A percentile compares a stretch with the other conserved stretches of the same genome.
Conservation (phyloP, 2,888 invertebrate species). For the Shargacucullia verbasci region DNA sequence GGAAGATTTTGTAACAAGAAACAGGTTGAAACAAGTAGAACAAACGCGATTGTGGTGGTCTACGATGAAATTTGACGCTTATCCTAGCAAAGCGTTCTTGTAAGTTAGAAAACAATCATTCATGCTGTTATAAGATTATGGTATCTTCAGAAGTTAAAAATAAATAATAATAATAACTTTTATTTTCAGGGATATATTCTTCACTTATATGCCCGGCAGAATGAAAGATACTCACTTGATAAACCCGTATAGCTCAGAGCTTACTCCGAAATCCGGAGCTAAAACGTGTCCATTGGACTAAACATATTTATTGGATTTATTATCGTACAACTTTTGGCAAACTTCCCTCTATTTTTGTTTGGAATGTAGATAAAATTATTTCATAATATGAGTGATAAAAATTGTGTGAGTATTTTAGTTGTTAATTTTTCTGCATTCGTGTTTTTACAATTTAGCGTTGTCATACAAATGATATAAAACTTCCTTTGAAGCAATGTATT, state of each 20-base stretch:
- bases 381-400: no score
- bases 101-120: slow-evolving; percentile 60
- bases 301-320: not conserved
- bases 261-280: slow-evolving; percentile 71
- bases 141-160: no score
- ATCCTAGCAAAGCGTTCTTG: slow-evolving; percentile 79
- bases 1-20: slow-evolving; percentile 75
- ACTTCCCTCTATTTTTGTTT: no score
- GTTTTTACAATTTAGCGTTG: not conserved
- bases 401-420: no score
- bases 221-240: slow-evolving; percentile 77
- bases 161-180: slow-evolving; percentile 1
- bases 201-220: slow-evolving; percentile 82
- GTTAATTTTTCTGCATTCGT: slow-evolving; percentile 1
- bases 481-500: not conserved
- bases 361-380: no score
- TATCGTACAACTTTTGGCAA: no score
- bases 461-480: not conserved
- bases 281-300: slow-evolving; percentile 76
- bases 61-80: slow-evolving; percentile 78
- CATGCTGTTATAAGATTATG: not conserved
- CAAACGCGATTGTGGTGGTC: slow-evolving; percentile 83
- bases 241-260: slow-evolving; percentile 75
- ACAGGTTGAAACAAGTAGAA: slow-evolving; percentile 72
- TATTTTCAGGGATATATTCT: slow-evolving; percentile 78